Conservation (phyloP, 2,113 vertebrate genomes). For the Syngnathus floridae region DNA sequence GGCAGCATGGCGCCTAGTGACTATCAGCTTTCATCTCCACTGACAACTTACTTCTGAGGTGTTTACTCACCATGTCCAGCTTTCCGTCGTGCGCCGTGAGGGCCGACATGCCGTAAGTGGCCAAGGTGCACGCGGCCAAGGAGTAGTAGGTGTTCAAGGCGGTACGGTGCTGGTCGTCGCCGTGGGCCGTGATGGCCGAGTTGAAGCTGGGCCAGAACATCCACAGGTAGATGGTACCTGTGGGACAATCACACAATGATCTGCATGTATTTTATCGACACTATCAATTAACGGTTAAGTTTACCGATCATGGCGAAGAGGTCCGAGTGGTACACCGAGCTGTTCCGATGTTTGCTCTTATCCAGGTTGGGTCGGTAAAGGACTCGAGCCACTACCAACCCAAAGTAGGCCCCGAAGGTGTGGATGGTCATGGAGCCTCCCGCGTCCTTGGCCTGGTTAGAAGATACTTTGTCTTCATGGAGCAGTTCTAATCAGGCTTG, state of each 20-base stretch:
- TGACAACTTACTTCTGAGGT: neutral
- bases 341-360: slow-evolving; percentile 70
- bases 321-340: slow-evolving; percentile 73
- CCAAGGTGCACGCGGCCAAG: slow-evolving; percentile 75
- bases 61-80: slow-evolving; percentile 75
- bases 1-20: slow-evolving; percentile 9
- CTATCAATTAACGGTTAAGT: neutral
- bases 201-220: slow-evolving; percentile 96
- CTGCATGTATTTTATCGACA: too few relatives aligned
- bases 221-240: slow-evolving; percentile 90
- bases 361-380: slow-evolving; percentile 70
- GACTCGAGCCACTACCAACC: slow-evolving; percentile 77
- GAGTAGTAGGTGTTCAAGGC: slow-evolving; percentile 88
- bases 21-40: neutral
- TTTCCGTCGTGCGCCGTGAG: slow-evolving; percentile 70
- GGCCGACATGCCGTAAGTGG: slow-evolving; percentile 74
- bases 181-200: slow-evolving; percentile 65
- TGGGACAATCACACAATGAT: neutral
- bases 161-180: slow-evolving; percentile 76
- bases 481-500: too few relatives aligned
- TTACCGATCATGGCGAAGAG: slow-evolving; percentile 85
- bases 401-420: slow-evolving; percentile 88
- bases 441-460: slow-evolving; percentile 76
- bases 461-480: neutral
- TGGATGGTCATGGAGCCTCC: slow-evolving; percentile 91